phyloP scores from a whole-genome alignment of 2,888 invertebrate genomes.

The Scaptomyza parva region DNA sequence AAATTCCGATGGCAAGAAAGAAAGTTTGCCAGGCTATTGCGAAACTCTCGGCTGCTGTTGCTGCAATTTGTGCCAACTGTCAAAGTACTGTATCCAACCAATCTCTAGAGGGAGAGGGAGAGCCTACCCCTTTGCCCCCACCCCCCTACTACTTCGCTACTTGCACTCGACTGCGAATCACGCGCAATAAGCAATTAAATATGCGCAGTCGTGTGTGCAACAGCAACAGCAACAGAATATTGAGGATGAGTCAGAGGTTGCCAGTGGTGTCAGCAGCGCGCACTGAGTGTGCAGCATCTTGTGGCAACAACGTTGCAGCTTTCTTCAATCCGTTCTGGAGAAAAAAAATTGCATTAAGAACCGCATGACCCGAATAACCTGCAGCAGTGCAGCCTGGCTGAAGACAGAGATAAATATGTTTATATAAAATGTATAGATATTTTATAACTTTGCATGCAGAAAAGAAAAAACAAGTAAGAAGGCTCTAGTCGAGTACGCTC shows the following conservation, averaged over 20 bases:
- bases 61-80: constrained; percentile 78
- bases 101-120: constrained; percentile 5
- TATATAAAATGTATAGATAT: no score
- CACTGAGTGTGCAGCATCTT: constrained; percentile 51
- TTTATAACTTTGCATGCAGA: no score
- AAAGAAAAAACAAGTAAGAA: no score
- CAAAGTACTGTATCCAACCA: constrained; percentile 65
- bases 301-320: constrained; percentile 34
- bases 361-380: constrained; percentile 60
- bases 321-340: constrained; percentile 56
- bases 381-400: not conserved
- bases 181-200: constrained; percentile 78
- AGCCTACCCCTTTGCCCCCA: constrained; percentile 6
- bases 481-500: no score
- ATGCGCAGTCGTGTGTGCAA: constrained; percentile 76
- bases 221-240: constrained; percentile 36
- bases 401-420: not conserved
- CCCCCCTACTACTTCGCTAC: not conserved
- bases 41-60: constrained; percentile 29
- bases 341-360: constrained; percentile 26
- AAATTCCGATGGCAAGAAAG: constrained; percentile 56
- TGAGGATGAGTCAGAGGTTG: constrained; percentile 43
- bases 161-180: constrained; percentile 57
- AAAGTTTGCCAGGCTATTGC: constrained; percentile 51
- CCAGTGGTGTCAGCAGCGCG: constrained; percentile 20